Percentiles rank a stretch among this genome's conserved stretches.
phyloP scores from a whole-genome alignment of 1,140 invertebrate species.

The Dinoponera quadriceps region DNA sequence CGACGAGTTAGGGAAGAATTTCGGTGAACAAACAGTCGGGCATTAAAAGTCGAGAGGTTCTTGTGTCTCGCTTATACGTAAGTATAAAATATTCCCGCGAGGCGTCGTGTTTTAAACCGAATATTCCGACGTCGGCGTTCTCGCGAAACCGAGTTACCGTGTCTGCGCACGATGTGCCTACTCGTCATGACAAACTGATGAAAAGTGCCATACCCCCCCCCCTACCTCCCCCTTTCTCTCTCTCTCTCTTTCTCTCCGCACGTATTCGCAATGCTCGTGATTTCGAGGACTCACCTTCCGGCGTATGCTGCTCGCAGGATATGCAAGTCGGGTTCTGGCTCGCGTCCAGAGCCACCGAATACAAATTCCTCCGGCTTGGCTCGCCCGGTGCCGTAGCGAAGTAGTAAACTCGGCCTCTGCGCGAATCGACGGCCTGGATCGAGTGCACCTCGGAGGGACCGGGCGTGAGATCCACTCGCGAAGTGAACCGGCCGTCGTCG shows the following conservation, averaged over 20 bases:
- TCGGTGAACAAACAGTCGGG: slow-evolving; percentile 11
- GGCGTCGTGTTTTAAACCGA: slow-evolving; percentile 17
- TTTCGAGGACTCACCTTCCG: slow-evolving; percentile 78
- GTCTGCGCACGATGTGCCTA: background rate
- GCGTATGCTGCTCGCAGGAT: slow-evolving; percentile 82
- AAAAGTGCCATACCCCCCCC: background rate
- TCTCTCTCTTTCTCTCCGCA: background rate
- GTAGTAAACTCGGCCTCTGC: slow-evolving; percentile 83
- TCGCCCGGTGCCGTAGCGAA: slow-evolving; percentile 82
- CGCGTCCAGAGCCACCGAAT: slow-evolving; percentile 81
- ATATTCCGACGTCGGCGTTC: slow-evolving; percentile 12
- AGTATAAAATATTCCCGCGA: slow-evolving; percentile 11
- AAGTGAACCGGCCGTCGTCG: slow-evolving; percentile 73
- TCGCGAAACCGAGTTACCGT: background rate
- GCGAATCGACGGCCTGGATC: slow-evolving; percentile 83
- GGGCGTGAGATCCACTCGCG: slow-evolving; percentile 84
- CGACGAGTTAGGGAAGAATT: background rate
- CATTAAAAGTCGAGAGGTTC: slow-evolving; percentile 16
- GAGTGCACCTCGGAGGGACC: slow-evolving; percentile 83
- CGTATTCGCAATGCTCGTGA: slow-evolving; percentile 4
- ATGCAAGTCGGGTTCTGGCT: slow-evolving; percentile 79
- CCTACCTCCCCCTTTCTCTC: background rate
- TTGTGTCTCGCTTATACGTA: background rate
- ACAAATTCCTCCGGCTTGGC: slow-evolving; percentile 85
- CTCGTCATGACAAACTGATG: slow-evolving; percentile 17